Base-by-base conservation (phyloP, 2,888 invertebrate genomes). In the Aporophyla nigra region DNA sequence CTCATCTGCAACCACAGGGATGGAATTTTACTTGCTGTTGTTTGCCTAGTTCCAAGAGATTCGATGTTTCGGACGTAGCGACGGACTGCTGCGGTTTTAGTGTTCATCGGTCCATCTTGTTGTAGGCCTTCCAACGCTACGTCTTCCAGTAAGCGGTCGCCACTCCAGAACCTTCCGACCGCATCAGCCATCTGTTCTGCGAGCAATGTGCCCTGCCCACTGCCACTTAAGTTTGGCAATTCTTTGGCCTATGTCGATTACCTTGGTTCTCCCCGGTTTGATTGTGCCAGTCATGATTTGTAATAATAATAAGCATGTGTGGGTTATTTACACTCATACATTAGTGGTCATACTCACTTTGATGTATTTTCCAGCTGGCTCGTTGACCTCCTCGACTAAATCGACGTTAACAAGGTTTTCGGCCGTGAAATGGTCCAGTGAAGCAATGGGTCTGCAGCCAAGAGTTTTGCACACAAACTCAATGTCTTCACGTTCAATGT, bases 401-500 rank as follows among this genome's bases (percentile, higher is more conserved):
- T 99, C 99, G 10, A 99, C 99, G 83, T 97, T 97, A 14, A 99
- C 99, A 49, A 99, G 97, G 94, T 98, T 98, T 92, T 99, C 99
- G 24, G 99, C 97, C 0, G 98, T 97, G 94, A 99, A 99, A 93
- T 99, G 99, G 96, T 99, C 99, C 82, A 99, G 97, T n/a, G 99
- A 99, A 9, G 99, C 99, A 88, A 99, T 99, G 0, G 99, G 99
- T 69, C 99, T 97, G 93, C 99, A 99, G 43, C 98, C 98, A 46
- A 99, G 96, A 10, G 99, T 99, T 97, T 99, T 99, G 96, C 99
- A 99, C 33, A 99, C 98, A 94, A 99, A 99, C 91, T 99, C 99
- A 87, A 99, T 98, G 90, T 99, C 99, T 93, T 99, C 99, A 71
- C 99, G 98, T 94, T 99, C 99, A 75, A 99, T 98, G 92, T 99